These are phyloP conservation scores for Artibeus lituratus DNA, from an alignment of 2,797 vertebrate species.

Conservation along the genomic window DNA sequence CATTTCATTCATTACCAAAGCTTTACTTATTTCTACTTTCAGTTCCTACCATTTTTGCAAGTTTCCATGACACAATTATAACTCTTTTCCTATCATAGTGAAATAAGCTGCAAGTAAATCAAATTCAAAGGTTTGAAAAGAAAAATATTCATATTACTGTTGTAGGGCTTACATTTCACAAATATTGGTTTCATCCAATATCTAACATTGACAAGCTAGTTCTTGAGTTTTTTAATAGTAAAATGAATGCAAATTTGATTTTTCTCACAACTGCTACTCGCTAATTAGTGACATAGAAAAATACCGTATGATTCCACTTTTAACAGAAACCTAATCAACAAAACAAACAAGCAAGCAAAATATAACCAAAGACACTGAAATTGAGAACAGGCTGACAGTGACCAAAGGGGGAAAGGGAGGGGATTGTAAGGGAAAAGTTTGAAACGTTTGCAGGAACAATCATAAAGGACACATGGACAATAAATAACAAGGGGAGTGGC, in stretches of 20 bases:
- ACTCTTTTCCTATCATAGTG: not conserved
- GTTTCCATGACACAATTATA: not conserved
- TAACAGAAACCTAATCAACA: no score
- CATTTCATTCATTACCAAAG: not conserved
- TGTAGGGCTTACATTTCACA: fast-evolving
- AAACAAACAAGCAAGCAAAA: no score
- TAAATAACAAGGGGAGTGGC: no score
- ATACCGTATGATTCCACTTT: no score
- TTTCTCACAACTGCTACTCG: fast-evolving
- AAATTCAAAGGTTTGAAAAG: not conserved
- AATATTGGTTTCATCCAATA: not conserved
- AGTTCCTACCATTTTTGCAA: not conserved
- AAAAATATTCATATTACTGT: not conserved
- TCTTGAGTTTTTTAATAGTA: not conserved
- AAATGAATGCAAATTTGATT: not conserved
- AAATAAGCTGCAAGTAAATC: not conserved
- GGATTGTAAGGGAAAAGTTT: no score
- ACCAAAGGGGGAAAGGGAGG: no score
- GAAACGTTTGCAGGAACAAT: no score
- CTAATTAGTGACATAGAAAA: not conserved
- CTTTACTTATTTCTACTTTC: not conserved
- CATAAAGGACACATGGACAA: no score
- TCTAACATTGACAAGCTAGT: not conserved
- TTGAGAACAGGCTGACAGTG: no score
- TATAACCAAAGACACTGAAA: no score